A percentile compares a stretch with the other conserved stretches of the same genome.
These are phyloP conservation scores for Azorinus chamasolen DNA, from an alignment of 2,888 invertebrate species.

Conservation along the genomic window DNA sequence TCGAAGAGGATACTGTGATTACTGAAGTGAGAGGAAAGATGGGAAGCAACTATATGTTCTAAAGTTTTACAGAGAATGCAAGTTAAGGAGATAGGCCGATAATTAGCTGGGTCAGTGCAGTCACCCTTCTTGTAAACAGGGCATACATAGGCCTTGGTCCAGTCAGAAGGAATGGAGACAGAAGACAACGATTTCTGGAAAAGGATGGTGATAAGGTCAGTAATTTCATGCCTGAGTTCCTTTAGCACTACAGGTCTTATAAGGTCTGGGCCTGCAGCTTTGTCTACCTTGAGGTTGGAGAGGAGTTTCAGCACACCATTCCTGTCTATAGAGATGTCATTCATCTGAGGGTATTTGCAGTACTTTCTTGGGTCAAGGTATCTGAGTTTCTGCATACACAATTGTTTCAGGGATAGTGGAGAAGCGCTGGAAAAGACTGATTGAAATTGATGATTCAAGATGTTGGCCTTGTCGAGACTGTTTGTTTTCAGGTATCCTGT, in stretches of 20 bases:
- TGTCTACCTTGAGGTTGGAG: slow-evolving; percentile 12
- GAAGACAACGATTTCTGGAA: slow-evolving; percentile 10
- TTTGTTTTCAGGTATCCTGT: slow-evolving; percentile 1
- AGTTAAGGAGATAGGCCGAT: slow-evolving; percentile 25
- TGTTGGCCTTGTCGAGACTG: slow-evolving; percentile 6
- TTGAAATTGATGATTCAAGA: slow-evolving; percentile 13
- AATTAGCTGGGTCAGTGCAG: slow-evolving; percentile 21
- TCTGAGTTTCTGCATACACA: slow-evolving; percentile 11
- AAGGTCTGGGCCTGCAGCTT: slow-evolving; percentile 9
- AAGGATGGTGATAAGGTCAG: slow-evolving; percentile 3
- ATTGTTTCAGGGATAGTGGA: slow-evolving; percentile 3
- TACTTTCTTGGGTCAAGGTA: neutral
- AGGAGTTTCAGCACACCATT: slow-evolving; percentile 14
- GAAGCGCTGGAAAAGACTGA: slow-evolving; percentile 12
- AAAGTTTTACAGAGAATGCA: slow-evolving; percentile 24
- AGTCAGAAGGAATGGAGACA: slow-evolving; percentile 14
- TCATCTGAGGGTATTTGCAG: slow-evolving; percentile 4
- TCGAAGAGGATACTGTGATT: slow-evolving; percentile 30
- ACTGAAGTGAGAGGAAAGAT: slow-evolving; percentile 25
- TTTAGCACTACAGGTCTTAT: slow-evolving; percentile 9
- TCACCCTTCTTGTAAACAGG: slow-evolving; percentile 24
- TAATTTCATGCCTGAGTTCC: slow-evolving; percentile 12
- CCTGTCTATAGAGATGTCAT: neutral
- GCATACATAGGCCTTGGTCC: slow-evolving; percentile 13
- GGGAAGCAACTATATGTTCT: slow-evolving; percentile 26